Conservation (phyloP, 2,888 invertebrate species). For the Spilarctia lutea region DNA sequence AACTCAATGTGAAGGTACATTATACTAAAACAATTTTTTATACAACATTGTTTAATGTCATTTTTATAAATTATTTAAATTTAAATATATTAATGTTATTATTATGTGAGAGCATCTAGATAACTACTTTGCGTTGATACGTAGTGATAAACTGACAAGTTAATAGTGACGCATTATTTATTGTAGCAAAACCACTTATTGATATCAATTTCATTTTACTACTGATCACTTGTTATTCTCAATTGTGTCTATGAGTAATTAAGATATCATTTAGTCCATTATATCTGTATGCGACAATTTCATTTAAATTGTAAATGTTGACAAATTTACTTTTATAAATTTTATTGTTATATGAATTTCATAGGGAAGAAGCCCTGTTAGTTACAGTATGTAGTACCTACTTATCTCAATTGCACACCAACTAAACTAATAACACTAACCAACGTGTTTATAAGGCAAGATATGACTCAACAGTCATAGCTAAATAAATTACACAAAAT, state of each 20-base stretch:
- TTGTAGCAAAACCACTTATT: conserved; percentile 30
- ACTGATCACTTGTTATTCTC: conserved; percentile 27
- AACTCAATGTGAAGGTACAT: conserved; percentile 30
- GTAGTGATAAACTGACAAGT: conserved; percentile 7
- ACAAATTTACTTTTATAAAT: too few relatives aligned
- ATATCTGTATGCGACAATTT: not conserved
- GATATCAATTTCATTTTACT: conserved; percentile 30
- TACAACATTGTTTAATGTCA: conserved; percentile 39
- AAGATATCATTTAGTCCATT: not conserved
- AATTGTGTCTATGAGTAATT: not conserved
- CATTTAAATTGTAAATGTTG: not conserved
- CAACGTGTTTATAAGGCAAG: conserved; percentile 39
- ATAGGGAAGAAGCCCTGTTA: conserved; percentile 16
- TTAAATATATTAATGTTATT: conserved; percentile 33
- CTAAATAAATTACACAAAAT: conserved; percentile 29
- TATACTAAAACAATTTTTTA: conserved; percentile 43
- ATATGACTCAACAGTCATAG: conserved; percentile 39
- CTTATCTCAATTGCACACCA: conserved; percentile 7
- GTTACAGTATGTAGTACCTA: not conserved
- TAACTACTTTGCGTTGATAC: conserved; percentile 24
- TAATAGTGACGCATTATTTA: conserved; percentile 31
- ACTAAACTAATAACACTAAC: conserved; percentile 29
- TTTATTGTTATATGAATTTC: not conserved
- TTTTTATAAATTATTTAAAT: conserved; percentile 35
- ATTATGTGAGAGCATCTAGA: conserved; percentile 25